phyloP scores from a whole-genome alignment of 2,797 vertebrate species.

The Taenioides sp. region DNA sequence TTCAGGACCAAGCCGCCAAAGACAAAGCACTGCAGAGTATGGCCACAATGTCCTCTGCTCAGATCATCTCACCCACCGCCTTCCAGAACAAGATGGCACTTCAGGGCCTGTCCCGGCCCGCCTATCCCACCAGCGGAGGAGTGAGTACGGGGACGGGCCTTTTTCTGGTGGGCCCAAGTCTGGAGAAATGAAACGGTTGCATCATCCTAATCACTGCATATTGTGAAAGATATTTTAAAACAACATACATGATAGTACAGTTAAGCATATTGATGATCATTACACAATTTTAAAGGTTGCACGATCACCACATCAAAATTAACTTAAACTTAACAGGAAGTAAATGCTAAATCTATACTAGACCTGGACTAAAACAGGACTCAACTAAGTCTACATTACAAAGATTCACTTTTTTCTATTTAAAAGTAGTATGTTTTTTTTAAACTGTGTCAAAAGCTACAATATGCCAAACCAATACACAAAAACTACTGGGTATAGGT shows the following conservation, averaged over 20 bases:
- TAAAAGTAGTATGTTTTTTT: no score
- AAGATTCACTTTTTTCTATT: no score
- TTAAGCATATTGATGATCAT: no score
- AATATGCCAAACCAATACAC: not conserved
- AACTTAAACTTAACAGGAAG: no score
- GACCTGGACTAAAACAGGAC: no score
- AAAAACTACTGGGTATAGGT: not conserved
- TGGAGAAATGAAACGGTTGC: not conserved
- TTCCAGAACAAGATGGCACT: constrained; percentile 94
- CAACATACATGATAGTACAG: no score
- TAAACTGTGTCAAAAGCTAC: not conserved
- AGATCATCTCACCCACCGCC: constrained; percentile 92
- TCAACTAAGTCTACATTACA: no score
- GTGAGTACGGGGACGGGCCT: constrained; percentile 77
- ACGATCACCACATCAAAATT: no score
- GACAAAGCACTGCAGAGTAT: constrained; percentile 97
- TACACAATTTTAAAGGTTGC: no score
- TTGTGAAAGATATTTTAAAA: not conserved
- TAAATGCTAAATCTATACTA: no score
- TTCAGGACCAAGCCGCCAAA: constrained; percentile 94
- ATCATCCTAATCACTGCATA: not conserved
- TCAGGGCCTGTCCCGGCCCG: constrained; percentile 84
- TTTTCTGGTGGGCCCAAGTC: not conserved
- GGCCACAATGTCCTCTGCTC: constrained; percentile 94
- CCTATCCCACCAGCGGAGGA: constrained; percentile 86